Base-by-base conservation (phyloP, 1,140 invertebrate species). In the Pseudomyrmex flavicornis region DNA sequence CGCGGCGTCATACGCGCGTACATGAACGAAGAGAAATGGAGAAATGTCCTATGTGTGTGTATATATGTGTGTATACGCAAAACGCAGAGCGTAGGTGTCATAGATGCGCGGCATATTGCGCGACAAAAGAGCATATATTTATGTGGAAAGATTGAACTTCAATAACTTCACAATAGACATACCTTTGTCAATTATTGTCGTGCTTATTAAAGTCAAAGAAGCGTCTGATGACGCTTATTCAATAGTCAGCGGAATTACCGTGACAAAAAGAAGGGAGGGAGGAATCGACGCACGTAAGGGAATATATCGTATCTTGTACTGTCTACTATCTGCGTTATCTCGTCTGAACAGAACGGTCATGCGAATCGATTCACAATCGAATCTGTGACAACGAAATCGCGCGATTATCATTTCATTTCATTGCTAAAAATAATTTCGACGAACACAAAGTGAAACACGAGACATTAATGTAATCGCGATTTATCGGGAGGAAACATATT, bases 161-260 rank as follows among this genome's bases (percentile, higher is more conserved):
- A 90, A 91, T 91, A 90, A 82, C 69, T 44, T 7, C 63, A 68
- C 91, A 90, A 90, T 90, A 88, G 84, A 89, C 91, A 89, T 90
- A 89, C 66, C 90, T 90, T 86, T 84, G 86, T 91, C 91, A 90
- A 91, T 93, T 93, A 92, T 90, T 85, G 84, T 89, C 69, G 69
- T 79, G 87, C 88, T 92, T 90, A 92, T 93, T 91, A 91, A 90
- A 74, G 80, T 56, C 35, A 35, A 5, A 35, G 35, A 52, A 17
- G 59, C 79, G 20, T 2, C 56, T 72, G 66, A 82, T 83, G 44
- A 8, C 9, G 48, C 26, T 46, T 66, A 50, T 44, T 66, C 44
- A 7, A 68, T 12, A 3, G 13, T 56, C 50, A 20, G 2, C 10
- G 65, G 20, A 15, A 52, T 13, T 20, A 54, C 1, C 8, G n/a